Evolutionary conservation across 2,797 vertebrate species (phyloP), one percentile per base, ranked within the genome.

Genomic region (Sebastes dallii): DNA sequence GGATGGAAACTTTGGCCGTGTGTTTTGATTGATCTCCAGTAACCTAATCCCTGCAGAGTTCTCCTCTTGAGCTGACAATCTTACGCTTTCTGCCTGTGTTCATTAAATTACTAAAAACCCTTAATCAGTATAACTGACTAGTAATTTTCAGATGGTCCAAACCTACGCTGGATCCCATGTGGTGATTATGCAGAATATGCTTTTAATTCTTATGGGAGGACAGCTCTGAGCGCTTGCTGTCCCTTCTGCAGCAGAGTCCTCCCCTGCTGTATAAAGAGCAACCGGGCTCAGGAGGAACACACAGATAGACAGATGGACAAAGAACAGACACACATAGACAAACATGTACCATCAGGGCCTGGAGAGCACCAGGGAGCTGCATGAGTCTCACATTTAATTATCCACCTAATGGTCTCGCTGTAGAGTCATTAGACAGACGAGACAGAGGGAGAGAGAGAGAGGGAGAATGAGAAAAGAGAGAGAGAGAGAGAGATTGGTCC

Each of bases 311-410:
- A 81, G 68, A 85, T 59, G 72, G 71, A 79, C 61, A 58, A 32
- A 75, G 29, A 70, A 64, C 34, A 69, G 32, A 81, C 32, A 70
- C 46, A 72, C 39, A 72, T 4, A 24, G 12, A 72, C n/a, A 55
- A 24, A 46, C 55, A 56, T 25, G 36, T 30, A 68, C 80, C 80
- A 80, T 83, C 82, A 82, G 80, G 78, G 58, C 83, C 78, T 71
- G 81, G 54, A 80, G 80, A 80, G 80, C 74, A 78, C 34, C 74
- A 54, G 68, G 61, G 85, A 81, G 78, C 78, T 79, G 66, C 80
- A 81, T 18, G 69, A 75, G 72, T 56, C 72, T 79, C 77, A 83
- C 83, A 81, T 86, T 89, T 89, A 89, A 89, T 89, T 89, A 91
- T 77, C 75, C 16, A 68, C 66, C 66, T 74, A 78, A 80, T 78